Base-by-base conservation (phyloP, 2,888 invertebrate genomes). In the Cerceris ruficornis region DNA sequence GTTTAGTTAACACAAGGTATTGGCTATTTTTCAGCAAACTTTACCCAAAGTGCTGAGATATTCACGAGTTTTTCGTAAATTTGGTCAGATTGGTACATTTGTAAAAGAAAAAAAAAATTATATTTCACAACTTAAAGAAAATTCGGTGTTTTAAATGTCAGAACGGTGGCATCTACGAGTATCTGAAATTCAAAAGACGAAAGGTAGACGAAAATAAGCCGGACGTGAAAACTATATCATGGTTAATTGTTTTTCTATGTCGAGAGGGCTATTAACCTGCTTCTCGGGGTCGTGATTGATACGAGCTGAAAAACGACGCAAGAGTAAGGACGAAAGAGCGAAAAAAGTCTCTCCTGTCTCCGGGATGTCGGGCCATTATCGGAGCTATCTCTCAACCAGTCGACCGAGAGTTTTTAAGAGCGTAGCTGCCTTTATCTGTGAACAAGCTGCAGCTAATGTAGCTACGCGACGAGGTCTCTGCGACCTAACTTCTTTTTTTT, bases 371-470 rank as follows among this genome's bases (percentile, higher is more conserved):
- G 68, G 82, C 84, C 87, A 88, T 87, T 89, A 90, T 90, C 90
- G 88, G 82, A 84, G 81, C 87, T 88, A 90, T 90, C 89, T 89
- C 88, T 83, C 80, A 87, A 86, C 83, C 28, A 79, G 77, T 81
- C 82, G 83, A 85, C 81, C 85, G 83, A 81, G 69, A 82, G 82
- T 87, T 89, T 87, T 89, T 88, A 88, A 89, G 88, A 87, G 69
- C 84, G 70, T 80, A 72, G 81, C 79, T 86, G 79, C 75, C 81
- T 86, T 89, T 90, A 89, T 89, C 89, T 84, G 74, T 74, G 87
- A 88, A 89, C 90, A 90, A 89, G 89, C 85, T 84, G 80, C 87
- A 80, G 88, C 88, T 90, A 90, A 90, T 90, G 89, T 89, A 89
- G 85, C 86, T 88, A 87, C 87, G 85, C 81, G 81, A 80, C 83